Evolutionary conservation across 2,797 vertebrate species (phyloP).

Genomic region (Valencia hispanica): DNA sequence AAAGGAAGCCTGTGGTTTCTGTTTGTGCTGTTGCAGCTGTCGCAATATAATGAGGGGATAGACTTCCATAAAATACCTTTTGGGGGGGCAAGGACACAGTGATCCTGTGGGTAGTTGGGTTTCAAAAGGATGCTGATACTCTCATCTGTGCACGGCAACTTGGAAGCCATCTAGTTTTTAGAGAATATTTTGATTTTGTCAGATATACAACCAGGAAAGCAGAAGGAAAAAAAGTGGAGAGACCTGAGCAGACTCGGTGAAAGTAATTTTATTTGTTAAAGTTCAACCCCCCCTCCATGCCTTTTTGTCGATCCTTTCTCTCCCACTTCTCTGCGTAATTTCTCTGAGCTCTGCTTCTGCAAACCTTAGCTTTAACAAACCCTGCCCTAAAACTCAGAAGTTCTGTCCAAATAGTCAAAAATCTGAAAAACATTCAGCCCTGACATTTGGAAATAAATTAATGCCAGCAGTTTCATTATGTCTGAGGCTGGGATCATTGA

Average conservation of each 20-base stretch:
- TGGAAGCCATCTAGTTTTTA: not conserved
- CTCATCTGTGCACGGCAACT: not conserved
- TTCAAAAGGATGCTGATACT: not conserved
- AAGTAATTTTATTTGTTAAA: slow-evolving; percentile 4
- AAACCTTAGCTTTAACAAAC: not conserved
- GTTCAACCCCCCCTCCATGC: not conserved
- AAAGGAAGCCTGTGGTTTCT: slow-evolving; percentile 12
- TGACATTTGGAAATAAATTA: not conserved
- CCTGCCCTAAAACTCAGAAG: not conserved
- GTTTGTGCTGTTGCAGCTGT: not conserved
- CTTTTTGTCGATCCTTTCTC: not conserved
- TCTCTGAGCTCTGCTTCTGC: slow-evolving; percentile 2
- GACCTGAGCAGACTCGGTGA: not conserved
- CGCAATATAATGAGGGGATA: not conserved
- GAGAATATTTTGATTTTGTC: slow-evolving; percentile 1
- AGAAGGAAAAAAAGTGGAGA: not conserved
- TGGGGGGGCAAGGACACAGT: not conserved
- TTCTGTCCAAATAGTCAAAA: not conserved
- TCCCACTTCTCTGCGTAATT: not conserved
- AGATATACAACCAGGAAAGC: not conserved
- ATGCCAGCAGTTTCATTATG: not conserved
- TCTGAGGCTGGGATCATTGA: not conserved
- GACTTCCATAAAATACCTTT: not conserved
- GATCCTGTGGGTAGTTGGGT: slow-evolving; percentile 1
- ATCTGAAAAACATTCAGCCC: not conserved